A percentile compares a stretch with the other conserved stretches of the same genome.
Conservation (phyloP, 2,113 vertebrate species). For the Lucifuga dentata region DNA sequence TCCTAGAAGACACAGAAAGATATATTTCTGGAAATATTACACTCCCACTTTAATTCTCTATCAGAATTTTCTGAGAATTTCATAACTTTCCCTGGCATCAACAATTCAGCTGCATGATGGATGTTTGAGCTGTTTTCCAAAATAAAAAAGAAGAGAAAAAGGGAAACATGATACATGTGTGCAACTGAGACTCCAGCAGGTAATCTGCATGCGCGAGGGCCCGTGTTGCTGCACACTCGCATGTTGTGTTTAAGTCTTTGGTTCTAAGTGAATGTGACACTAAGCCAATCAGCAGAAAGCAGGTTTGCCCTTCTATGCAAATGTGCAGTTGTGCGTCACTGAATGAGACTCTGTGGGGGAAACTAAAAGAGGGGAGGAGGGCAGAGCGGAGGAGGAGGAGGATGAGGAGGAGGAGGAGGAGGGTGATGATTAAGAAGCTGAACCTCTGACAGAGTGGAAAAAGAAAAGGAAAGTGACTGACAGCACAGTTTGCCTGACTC, state of each 20-base stretch:
- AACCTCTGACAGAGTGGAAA: slow-evolving; percentile 11
- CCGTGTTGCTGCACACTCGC: slow-evolving; percentile 32
- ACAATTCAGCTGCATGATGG: neutral
- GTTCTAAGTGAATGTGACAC: slow-evolving; percentile 55
- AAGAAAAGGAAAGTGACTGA: neutral
- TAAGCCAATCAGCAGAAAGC: slow-evolving; percentile 54
- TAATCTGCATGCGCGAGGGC: slow-evolving; percentile 10
- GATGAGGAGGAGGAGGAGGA: neutral
- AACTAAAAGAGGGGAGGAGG: slow-evolving; percentile 4
- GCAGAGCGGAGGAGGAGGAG: neutral
- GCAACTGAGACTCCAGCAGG: slow-evolving; percentile 8
- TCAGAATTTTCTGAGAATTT: neutral
- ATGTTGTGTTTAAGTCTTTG: slow-evolving; percentile 39
- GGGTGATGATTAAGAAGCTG: neutral
- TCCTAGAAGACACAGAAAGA: slow-evolving; percentile 5
- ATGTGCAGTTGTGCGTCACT: slow-evolving; percentile 45
- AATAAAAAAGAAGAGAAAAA: slow-evolving; percentile 17
- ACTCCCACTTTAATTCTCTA: slow-evolving; percentile 2
- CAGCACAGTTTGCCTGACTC: neutral
- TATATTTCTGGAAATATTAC: neutral
- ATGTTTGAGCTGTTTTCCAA: neutral
- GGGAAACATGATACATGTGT: slow-evolving; percentile 21
- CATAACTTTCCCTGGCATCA: neutral
- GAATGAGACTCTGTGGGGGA: neutral
- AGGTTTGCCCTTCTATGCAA: slow-evolving; percentile 15